Conservation (phyloP, 2,113 vertebrate species). For the Mobula hypostoma region DNA sequence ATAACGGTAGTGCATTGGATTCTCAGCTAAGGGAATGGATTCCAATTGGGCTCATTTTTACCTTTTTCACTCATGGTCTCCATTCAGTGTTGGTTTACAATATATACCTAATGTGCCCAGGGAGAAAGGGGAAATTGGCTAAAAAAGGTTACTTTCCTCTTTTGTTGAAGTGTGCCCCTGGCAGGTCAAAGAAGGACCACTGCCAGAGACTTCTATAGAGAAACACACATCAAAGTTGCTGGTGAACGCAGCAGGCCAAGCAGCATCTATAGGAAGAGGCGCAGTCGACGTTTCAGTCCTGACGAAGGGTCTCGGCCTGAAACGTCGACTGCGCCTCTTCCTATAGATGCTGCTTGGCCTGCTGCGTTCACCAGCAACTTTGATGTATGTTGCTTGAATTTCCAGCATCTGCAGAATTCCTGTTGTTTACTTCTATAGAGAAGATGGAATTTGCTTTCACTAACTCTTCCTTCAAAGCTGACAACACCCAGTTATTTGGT, state of each 20-base stretch:
- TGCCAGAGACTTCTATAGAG: background rate
- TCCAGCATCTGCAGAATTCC: no score
- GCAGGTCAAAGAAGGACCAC: background rate
- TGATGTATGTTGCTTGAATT: no score
- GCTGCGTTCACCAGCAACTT: no score
- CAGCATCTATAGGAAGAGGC: no score
- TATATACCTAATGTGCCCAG: background rate
- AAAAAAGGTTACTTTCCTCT: background rate
- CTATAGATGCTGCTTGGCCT: no score
- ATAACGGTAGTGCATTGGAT: background rate
- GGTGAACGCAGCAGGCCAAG: no score
- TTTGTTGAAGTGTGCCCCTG: background rate
- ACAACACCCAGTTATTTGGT: background rate
- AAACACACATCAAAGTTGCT: no score
- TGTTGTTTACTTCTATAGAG: background rate
- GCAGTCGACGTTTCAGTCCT: no score
- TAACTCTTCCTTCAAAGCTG: conserved; percentile 16
- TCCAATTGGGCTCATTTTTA: background rate
- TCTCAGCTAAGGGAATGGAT: background rate
- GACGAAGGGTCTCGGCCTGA: no score
- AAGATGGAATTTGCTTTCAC: background rate
- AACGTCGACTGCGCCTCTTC: no score
- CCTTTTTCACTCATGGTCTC: background rate
- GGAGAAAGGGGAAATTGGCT: background rate
- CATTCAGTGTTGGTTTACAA: background rate